phyloP scores from a whole-genome alignment of 1,140 invertebrate species.

The Euwallacea fornicatus region DNA sequence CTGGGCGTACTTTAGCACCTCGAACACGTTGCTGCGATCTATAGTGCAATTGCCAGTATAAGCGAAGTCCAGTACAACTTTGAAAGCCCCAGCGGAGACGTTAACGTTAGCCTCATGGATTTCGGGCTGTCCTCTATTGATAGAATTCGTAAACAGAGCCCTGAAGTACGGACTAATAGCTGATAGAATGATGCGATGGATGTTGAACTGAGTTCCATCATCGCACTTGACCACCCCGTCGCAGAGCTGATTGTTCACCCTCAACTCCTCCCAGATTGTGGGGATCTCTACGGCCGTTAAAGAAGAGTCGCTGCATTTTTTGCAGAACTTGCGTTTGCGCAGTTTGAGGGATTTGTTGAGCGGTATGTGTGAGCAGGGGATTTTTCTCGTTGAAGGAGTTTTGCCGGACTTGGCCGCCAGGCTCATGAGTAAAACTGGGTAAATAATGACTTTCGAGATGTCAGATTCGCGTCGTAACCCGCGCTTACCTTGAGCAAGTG shows the following conservation, averaged over 20 bases:
- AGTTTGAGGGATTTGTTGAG: too few species aligned
- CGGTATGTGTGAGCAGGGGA: background rate
- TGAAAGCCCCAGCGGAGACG: slow-evolving; percentile 56
- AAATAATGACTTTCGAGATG: background rate
- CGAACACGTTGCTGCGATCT: slow-evolving; percentile 63
- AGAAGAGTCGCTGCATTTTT: background rate
- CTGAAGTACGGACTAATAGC: slow-evolving; percentile 70
- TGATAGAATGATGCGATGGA: slow-evolving; percentile 67
- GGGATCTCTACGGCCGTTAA: background rate
- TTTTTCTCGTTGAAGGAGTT: background rate
- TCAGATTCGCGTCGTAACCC: too few species aligned
- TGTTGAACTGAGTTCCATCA: slow-evolving; percentile 63
- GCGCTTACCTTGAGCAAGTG: too few species aligned
- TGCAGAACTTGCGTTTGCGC: background rate
- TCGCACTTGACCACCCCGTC: slow-evolving; percentile 62
- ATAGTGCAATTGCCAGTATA: slow-evolving; percentile 66
- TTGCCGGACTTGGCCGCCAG: background rate
- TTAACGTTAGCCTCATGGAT: slow-evolving; percentile 58
- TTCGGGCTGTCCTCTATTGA: slow-evolving; percentile 58
- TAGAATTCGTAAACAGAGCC: slow-evolving; percentile 64
- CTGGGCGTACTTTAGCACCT: slow-evolving; percentile 62
- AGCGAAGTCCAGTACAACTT: slow-evolving; percentile 66
- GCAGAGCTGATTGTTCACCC: slow-evolving; percentile 61
- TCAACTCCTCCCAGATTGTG: slow-evolving; percentile 62
- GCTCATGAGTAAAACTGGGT: slow-evolving; percentile 4